phyloP scores from a whole-genome alignment of 2,888 invertebrate species.

The Phrixothrix hirtus region DNA sequence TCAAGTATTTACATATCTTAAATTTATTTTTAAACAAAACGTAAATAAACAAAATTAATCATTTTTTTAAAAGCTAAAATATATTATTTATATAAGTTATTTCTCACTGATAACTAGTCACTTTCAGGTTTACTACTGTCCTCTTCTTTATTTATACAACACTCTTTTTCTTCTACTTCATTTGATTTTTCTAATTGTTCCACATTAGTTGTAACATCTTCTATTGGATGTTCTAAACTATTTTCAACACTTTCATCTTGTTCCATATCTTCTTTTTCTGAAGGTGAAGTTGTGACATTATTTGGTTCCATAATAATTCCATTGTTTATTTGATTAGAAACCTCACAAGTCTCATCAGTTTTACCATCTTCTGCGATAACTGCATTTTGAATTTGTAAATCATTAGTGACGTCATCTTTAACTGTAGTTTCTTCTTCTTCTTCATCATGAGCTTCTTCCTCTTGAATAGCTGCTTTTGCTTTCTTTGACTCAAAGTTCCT shows the following conservation, averaged over 20 bases:
- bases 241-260: background rate
- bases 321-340: background rate
- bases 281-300: background rate
- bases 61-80: too few species aligned
- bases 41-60: too few species aligned
- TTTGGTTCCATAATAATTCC: background rate
- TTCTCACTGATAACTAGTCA: too few species aligned
- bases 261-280: background rate
- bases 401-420: slow-evolving; percentile 2
- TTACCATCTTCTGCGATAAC: slow-evolving; percentile 4
- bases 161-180: too few species aligned
- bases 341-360: background rate
- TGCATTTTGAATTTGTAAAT: background rate
- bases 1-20: too few species aligned
- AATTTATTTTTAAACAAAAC: too few species aligned
- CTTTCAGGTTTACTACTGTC: too few species aligned
- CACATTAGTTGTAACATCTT: too few species aligned
- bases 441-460: slow-evolving; percentile 37
- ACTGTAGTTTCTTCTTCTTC: slow-evolving; percentile 12
- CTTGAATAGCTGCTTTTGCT: slow-evolving; percentile 34
- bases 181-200: too few species aligned
- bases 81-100: too few species aligned
- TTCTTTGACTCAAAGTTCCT: slow-evolving; percentile 47
- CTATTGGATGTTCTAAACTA: too few species aligned
- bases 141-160: too few species aligned